Evolutionary conservation across 2,113 vertebrate genomes (phyloP).

Genomic region (Heptranchias perlo): DNA sequence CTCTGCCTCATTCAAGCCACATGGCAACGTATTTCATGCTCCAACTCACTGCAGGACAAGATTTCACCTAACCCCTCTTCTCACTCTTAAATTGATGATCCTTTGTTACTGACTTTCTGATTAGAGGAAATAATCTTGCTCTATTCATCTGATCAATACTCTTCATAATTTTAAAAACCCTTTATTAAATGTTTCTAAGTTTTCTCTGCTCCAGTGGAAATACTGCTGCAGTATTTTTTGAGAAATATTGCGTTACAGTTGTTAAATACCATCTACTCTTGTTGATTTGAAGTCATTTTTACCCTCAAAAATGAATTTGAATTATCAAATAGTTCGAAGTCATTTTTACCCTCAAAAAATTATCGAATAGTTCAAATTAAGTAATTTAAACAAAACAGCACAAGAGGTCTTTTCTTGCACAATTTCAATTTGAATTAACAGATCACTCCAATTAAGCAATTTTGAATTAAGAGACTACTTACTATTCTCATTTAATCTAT

Average conservation of each 20-base stretch:
- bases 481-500: background rate
- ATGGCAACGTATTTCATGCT: background rate
- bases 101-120: background rate
- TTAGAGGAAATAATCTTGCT: background rate
- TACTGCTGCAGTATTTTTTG: background rate
- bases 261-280: background rate
- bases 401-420: too few species aligned
- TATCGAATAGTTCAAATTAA: too few species aligned
- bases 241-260: background rate
- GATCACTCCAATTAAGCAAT: background rate
- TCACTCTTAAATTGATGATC: background rate
- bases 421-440: background rate
- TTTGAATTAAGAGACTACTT: background rate
- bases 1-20: background rate
- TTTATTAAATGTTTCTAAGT: background rate
- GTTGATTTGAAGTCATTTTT: background rate
- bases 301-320: background rate
- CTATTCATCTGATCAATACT: background rate
- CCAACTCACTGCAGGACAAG: background rate
- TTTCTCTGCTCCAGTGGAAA: background rate
- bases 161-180: background rate
- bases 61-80: background rate
- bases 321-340: too few species aligned
- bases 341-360: background rate
- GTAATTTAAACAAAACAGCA: too few species aligned